A percentile compares a stretch with the other conserved stretches of the same genome.
Conservation (phyloP, 35 echinoderm and acorn worm genomes). For the Heliocidaris erythrogramma region DNA sequence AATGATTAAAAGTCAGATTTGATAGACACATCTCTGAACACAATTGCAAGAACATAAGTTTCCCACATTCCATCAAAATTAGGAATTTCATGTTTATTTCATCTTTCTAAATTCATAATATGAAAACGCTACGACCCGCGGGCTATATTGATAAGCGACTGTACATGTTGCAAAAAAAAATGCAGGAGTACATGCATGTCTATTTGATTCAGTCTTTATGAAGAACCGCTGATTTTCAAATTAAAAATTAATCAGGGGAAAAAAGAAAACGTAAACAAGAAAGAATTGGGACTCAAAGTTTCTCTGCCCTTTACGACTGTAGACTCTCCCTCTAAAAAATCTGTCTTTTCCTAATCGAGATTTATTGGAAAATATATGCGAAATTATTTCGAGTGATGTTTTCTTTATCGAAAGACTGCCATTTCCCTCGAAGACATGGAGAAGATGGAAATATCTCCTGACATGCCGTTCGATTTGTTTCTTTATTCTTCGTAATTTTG, state of each 20-base stretch:
- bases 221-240: constrained; percentile 35
- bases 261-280: not conserved
- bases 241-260: constrained; percentile 26
- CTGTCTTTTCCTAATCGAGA: not conserved
- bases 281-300: not conserved
- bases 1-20: not conserved
- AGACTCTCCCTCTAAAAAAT: not conserved
- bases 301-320: not conserved
- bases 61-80: not conserved
- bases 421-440: not conserved
- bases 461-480: not conserved
- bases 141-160: not conserved
- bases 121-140: not conserved
- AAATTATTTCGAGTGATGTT: constrained; percentile 14
- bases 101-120: not conserved
- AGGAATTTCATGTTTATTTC: not conserved
- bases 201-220: not conserved
- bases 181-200: not conserved
- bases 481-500: not conserved
- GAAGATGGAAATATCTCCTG: not conserved
- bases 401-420: constrained; percentile 33
- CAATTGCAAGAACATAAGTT: not conserved
- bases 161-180: not conserved
- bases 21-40: not conserved
- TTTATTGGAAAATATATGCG: constrained; percentile 27